These are phyloP conservation scores for Bombus consobrinus DNA, from an alignment of 1,140 invertebrate genomes.

Conservation along the genomic window DNA sequence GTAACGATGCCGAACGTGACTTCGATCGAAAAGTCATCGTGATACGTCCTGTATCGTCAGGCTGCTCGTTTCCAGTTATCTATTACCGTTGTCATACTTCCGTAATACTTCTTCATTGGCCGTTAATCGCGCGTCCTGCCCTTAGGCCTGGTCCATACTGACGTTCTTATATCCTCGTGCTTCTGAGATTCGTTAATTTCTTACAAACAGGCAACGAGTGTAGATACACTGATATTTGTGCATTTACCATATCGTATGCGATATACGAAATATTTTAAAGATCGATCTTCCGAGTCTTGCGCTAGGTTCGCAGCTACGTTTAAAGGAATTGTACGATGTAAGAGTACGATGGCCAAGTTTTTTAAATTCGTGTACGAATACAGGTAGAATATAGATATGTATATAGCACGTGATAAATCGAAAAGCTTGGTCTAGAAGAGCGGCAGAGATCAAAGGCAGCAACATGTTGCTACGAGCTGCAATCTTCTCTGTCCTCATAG, in stretches of 20 bases:
- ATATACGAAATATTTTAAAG: too few relatives aligned
- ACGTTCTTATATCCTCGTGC: too few relatives aligned
- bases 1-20: constrained; percentile 66
- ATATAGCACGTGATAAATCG: background rate
- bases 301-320: background rate
- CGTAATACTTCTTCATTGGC: constrained; percentile 75
- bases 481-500: background rate
- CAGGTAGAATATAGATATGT: background rate
- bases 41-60: constrained; percentile 53
- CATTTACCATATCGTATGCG: too few relatives aligned
- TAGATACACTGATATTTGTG: too few relatives aligned
- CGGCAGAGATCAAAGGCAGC: constrained; percentile 37
- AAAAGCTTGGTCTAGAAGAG: background rate
- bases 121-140: constrained; percentile 57
- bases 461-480: background rate
- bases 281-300: too few relatives aligned
- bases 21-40: constrained; percentile 47
- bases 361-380: background rate
- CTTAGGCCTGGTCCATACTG: constrained; percentile 34
- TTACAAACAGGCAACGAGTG: too few relatives aligned
- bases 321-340: background rate
- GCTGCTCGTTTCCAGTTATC: constrained; percentile 75
- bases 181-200: too few relatives aligned
- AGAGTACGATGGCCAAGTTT: too few relatives aligned
- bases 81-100: constrained; percentile 80